A percentile compares a stretch with the other conserved stretches of the same genome.
Evolutionary conservation across 2,888 invertebrate genomes (phyloP).

Genomic region (Hartigia nigra): DNA sequence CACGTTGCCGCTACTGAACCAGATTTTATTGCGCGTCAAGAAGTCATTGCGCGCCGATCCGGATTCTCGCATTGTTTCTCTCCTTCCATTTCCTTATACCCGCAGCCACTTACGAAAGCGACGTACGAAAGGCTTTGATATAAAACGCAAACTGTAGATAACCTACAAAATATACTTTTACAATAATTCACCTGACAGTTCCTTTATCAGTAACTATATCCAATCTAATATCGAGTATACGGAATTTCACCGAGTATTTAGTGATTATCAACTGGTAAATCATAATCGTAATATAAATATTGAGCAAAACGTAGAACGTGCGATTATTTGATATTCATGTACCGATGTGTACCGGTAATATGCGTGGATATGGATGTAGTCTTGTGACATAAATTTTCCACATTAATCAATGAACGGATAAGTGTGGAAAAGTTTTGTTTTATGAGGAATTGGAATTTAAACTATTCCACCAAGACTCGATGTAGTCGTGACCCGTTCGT

Average conservation of each 20-base stretch:
- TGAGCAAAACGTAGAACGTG: no score
- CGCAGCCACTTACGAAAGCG: background rate
- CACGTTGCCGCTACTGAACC: constrained; percentile 10
- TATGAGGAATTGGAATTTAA: background rate
- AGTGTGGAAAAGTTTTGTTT: background rate
- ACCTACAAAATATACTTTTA: background rate
- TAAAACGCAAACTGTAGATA: background rate
- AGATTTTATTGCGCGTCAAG: constrained; percentile 10
- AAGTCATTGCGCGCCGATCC: background rate
- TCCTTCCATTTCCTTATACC: background rate
- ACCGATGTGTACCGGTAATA: no score
- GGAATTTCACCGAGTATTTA: no score
- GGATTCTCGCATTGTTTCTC: background rate
- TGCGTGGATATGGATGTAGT: no score
- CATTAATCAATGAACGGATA: background rate
- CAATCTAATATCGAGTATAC: no score
- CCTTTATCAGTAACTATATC: background rate
- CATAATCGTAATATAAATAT: no score
- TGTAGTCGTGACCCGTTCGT: background rate
- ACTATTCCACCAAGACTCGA: background rate
- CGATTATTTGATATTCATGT: no score
- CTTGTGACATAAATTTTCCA: no score
- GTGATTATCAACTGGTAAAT: no score
- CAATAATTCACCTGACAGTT: background rate
- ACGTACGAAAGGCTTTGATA: background rate